Conservation (phyloP, 1,140 invertebrate species). For the Tribolium castaneum region DNA sequence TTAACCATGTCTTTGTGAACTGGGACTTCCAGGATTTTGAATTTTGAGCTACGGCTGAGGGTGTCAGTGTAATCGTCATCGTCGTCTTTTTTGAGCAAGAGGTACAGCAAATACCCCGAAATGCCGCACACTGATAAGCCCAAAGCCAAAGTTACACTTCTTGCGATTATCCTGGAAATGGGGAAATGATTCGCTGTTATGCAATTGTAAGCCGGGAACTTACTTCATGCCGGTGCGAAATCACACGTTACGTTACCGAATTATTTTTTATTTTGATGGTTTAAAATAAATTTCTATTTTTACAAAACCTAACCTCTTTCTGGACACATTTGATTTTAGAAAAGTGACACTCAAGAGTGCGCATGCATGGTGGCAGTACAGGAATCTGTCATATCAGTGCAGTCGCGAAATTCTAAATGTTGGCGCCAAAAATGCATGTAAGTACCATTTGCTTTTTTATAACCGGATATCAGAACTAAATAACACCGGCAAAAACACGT, state of each 20-base stretch:
- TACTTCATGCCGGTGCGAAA: background rate
- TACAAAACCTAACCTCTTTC: constrained; percentile 23
- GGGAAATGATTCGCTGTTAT: background rate
- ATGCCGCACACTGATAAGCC: constrained; percentile 65
- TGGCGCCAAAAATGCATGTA: background rate
- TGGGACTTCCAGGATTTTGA: constrained; percentile 62
- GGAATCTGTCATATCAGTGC: background rate
- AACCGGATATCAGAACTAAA: too few relatives aligned
- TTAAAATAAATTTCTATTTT: constrained; percentile 40
- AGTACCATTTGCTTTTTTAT: background rate
- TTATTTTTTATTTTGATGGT: background rate
- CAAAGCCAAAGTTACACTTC: constrained; percentile 56
- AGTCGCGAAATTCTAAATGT: background rate
- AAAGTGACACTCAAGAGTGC: background rate
- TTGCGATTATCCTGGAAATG: constrained; percentile 48
- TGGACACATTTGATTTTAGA: constrained; percentile 7
- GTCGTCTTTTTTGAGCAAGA: constrained; percentile 63
- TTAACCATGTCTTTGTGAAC: constrained; percentile 66
- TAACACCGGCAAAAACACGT: too few relatives aligned
- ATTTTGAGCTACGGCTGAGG: constrained; percentile 56
- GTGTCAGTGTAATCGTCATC: constrained; percentile 56
- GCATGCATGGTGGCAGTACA: background rate
- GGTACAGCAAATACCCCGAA: constrained; percentile 64
- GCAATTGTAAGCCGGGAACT: background rate
- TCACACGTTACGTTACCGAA: background rate